These are phyloP conservation scores for Agrilus cyanescens DNA, from an alignment of 2,888 invertebrate genomes.

Conservation along the genomic window DNA sequence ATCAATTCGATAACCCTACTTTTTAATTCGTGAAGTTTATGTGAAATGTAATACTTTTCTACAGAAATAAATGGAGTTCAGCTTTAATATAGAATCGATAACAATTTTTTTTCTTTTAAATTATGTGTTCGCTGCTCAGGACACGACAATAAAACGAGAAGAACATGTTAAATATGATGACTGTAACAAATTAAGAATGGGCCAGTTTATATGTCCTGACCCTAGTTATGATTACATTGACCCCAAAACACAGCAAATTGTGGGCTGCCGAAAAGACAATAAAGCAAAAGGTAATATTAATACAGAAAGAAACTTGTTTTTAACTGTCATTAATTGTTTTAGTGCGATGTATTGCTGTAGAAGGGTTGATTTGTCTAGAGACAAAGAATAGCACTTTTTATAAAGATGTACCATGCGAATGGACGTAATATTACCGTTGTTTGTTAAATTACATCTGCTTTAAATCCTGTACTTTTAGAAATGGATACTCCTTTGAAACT, in stretches of 20 bases:
- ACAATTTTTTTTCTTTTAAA: too few species aligned
- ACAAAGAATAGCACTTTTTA: constrained; percentile 70
- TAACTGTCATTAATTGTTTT: constrained; percentile 16
- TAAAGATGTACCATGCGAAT: constrained; percentile 77
- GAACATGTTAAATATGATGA: constrained; percentile 29
- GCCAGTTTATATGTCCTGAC: constrained; percentile 75
- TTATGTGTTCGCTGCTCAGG: too few species aligned
- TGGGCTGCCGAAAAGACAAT: constrained; percentile 67
- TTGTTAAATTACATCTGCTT: background rate
- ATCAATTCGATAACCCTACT: too few species aligned
- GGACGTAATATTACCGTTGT: constrained; percentile 57
- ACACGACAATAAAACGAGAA: too few species aligned
- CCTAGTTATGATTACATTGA: constrained; percentile 68
- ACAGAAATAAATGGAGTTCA: too few species aligned
- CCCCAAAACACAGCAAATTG: constrained; percentile 76
- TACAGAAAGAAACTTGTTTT: background rate
- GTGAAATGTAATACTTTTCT: too few species aligned
- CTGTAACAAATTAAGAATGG: constrained; percentile 61
- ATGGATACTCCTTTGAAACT: constrained; percentile 88
- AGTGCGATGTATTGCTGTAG: constrained; percentile 75
- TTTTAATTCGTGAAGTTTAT: too few species aligned
- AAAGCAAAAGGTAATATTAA: constrained; percentile 57
- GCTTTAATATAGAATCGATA: too few species aligned
- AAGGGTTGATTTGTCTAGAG: constrained; percentile 70
- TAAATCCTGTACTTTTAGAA: constrained; percentile 44